Base-by-base conservation (phyloP, 2,888 invertebrate species). In the Theretra japonica region DNA sequence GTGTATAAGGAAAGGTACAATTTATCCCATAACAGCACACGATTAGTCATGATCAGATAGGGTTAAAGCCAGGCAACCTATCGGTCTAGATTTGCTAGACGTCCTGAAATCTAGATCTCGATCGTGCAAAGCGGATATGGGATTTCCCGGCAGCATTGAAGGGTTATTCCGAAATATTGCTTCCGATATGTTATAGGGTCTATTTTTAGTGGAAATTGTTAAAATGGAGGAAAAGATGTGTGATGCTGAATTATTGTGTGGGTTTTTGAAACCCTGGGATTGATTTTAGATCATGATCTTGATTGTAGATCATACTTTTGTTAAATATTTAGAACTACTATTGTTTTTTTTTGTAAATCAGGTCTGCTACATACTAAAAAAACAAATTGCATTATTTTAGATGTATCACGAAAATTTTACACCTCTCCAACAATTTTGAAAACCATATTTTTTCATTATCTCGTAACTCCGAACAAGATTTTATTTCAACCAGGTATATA, bases 401-500 rank as follows among this genome's bases (percentile, higher is more conserved):
- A 41, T 11, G 11, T 11, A 41, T 41, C 41, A 41, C 41, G 11
- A 2, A 41, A 41, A 11, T 11, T 2, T 41, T 41, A 41, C 8
- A 41, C 11, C 8, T 11, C 41, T 11, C 8, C 41, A 28, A 17
- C 25, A 28, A 23, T 23, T 48, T 23, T 4, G 6, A 65, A 17
- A 21, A 23, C 23, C 2, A 33, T 53, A 53, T 78, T 78, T 59
- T 59, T 59, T 28, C n/a, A 70, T 15, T 21, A 70, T 41, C 56
- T 28, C 69, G n/a, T 28, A 28, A 50, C 50, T 69, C 23, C 50
- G 30, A 72, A 21, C 60, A 50, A 53, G 69, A 30, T 53, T 25
- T 69, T 28, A 57, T 23, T 58, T 58, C 58, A 74, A 50, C 76
- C 74, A 72, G 70, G 69, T 74, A 79, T 76, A 79, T 78, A 79